phyloP scores from a whole-genome alignment of 2,797 vertebrate genomes.

The Molossus molossus region DNA sequence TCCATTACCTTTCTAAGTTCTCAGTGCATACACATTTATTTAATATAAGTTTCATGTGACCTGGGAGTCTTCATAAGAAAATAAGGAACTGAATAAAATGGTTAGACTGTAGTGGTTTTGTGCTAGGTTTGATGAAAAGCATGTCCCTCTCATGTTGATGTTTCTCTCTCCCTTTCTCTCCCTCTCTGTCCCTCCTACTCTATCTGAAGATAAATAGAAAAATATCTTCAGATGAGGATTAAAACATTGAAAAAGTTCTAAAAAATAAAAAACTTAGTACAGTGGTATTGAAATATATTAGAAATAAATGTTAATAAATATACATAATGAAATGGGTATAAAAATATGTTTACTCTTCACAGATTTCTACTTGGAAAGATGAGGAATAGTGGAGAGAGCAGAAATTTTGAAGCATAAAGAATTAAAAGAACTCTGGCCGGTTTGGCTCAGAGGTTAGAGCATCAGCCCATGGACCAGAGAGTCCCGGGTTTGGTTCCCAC shows the following conservation, averaged over 20 bases:
- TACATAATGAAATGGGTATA: background rate
- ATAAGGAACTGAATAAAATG: background rate
- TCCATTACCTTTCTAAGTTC: background rate
- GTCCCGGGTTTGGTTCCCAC: too few species aligned
- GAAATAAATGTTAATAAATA: slow-evolving; percentile 1
- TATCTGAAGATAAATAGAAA: too few species aligned
- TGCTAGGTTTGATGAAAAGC: background rate
- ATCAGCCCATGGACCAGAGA: too few species aligned
- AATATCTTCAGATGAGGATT: too few species aligned
- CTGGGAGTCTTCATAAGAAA: background rate
- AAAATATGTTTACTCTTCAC: background rate
- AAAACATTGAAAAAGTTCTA: too few species aligned
- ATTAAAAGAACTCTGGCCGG: background rate
- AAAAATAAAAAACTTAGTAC: slow-evolving; percentile 19
- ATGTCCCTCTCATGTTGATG: too few species aligned
- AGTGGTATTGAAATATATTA: slow-evolving; percentile 56
- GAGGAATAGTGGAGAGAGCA: background rate
- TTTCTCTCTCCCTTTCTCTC: too few species aligned
- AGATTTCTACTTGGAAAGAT: background rate
- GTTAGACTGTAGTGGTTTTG: background rate
- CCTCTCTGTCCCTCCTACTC: too few species aligned
- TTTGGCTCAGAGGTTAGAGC: too few species aligned
- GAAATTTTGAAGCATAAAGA: slow-evolving; percentile 50
- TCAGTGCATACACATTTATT: background rate
- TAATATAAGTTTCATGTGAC: background rate